Evolutionary conservation across 2,113 vertebrate species (phyloP), one percentile per base, ranked within the genome.

Genomic region (Polyodon spathula): DNA sequence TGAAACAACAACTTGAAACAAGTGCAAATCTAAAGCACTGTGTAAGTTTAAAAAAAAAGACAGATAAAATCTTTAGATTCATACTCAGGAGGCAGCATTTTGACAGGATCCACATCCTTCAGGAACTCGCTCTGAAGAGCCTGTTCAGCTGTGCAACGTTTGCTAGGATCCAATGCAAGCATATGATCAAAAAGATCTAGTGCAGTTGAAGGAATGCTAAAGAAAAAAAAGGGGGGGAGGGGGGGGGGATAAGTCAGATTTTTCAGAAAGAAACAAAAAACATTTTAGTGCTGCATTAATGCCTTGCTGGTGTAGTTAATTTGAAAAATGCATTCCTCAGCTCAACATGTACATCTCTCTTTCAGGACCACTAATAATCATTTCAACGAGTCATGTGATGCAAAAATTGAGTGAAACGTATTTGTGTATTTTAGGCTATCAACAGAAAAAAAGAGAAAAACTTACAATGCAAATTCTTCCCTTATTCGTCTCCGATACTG

Each of bases 381-480:
- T 14, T 39, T 37, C 54, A 56, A 10, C n/a, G 11, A 5, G 54
- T 37, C 16, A 37, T 5, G 54, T 11, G 11, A 39, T 11, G 17
- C 4, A 39, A 16, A 56, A 39, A 56, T 27, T 10, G 17, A 56
- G 14, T 37, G 54, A 56, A 39, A 56, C 11, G n/a, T 37, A 3
- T 50, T 10, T 14, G 5, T 12, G 5, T 6, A 50, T 6, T n/a
- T n/a, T 50, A n/a, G 12, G 12, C 1, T 50, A 50, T 50, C 15
- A 50, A 2, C 27, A 12, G n/a, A 46, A 39, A 5, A n/a, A 16
- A 17, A 17, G 12, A 17, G 1, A 9, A 4, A 1, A 16, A 82
- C 94, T 93, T 86, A 98, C 96, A 98, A 98, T 81, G 90, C 88
- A 82, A 93, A 99, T 79, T 99, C 96, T 81, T 99, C 96, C 70